Evolutionary conservation across 2,888 invertebrate genomes (phyloP).

Genomic region (Dolichopus griseipennis): DNA sequence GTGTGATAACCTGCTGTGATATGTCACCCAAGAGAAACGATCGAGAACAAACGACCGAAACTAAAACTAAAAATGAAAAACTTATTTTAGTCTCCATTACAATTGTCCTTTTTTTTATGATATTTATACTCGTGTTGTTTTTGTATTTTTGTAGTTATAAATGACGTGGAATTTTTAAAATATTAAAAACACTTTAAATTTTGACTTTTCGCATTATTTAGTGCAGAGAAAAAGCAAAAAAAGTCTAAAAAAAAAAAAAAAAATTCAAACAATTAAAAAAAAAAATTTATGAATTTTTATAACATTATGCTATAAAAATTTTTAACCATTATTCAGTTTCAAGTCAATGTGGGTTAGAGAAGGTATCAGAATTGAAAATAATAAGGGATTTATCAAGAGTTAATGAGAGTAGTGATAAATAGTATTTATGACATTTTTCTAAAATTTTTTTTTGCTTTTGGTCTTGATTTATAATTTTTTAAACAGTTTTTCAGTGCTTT

Average conservation of each 20-base stretch:
- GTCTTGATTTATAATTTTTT: no score
- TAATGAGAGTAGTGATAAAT: no score
- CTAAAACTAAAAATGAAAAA: neutral
- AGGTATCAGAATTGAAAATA: no score
- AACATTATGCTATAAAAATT: no score
- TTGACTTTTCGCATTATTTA: neutral
- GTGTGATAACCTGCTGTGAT: slow-evolving; percentile 6
- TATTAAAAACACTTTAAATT: neutral
- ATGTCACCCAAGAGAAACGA: neutral
- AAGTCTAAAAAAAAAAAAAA: neutral
- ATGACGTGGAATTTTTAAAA: neutral
- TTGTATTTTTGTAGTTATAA: neutral
- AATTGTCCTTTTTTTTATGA: neutral
- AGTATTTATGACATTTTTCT: no score
- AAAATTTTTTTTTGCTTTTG: no score
- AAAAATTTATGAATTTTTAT: neutral
- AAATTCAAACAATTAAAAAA: neutral
- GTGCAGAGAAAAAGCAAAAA: no score
- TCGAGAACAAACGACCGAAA: neutral
- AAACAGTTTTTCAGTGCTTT: no score
- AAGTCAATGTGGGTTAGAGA: no score
- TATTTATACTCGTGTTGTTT: neutral
- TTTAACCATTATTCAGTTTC: no score
- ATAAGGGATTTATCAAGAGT: no score
- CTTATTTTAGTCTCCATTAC: no score